Base-by-base conservation (phyloP, 2,888 invertebrate species). In the Pemphredon lugubris region DNA sequence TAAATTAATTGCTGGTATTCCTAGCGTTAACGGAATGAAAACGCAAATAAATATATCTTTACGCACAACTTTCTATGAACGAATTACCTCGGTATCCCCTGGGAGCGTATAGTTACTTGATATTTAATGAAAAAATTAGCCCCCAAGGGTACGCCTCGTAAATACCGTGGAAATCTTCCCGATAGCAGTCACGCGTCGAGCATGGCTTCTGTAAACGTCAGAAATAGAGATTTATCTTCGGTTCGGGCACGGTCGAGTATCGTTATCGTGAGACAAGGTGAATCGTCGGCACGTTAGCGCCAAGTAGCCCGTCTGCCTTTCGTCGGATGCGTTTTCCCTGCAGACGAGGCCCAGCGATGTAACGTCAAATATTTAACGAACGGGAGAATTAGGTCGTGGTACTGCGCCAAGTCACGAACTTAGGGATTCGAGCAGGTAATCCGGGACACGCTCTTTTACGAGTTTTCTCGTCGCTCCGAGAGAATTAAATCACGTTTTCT, bases 281-380 rank as follows among this genome's bases (percentile, higher is more conserved):
- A 37, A 58, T 58, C 45, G 47, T 34, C 57, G 40, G 40, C 57
- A 23, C 39, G 47, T 68, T 61, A 23, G 51, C 45, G 14, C 20
- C 14, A 16, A 34, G 45, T 37, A n/a, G 50, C 37, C n/a, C 21
- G 13, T 44, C 63, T 55, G 53, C 14, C 54, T 64, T 53, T 45
- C 39, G 50, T 59, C 47, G 21, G 21, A 20, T n/a, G n/a, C 47
- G 39, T 60, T 14, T 21, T 32, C 20, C 13, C 7, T 14, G 68
- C 70, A 68, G 50, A 63, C 63, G 66, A 61, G 37, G 51, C 34
- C 18, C 44, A 53, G n/a, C 54, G 55, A 42, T 51, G 61, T 51
- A 32, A 60, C 63, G 30, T 67, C 61, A 73, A 75, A 75, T 69
- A 75, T 75, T 75, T 75, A 75, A 73, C 73, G 65, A 54, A 68